phyloP scores from a whole-genome alignment of 2,797 vertebrate species.

The Enteromius thamalakanensis region DNA sequence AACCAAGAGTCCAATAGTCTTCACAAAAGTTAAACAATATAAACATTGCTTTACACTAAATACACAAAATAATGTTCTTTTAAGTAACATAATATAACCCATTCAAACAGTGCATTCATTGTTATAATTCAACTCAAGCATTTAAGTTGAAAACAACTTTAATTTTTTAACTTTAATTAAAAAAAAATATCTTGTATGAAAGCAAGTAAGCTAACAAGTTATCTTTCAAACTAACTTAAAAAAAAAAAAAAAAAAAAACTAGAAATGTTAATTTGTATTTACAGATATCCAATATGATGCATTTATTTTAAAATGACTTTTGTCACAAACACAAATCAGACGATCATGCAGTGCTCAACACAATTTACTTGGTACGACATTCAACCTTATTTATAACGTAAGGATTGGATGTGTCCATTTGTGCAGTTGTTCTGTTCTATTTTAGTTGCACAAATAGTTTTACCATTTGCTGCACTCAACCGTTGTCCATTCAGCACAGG shows the following conservation, averaged over 20 bases:
- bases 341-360: not conserved
- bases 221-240: not conserved
- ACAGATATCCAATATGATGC: not conserved
- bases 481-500: not conserved
- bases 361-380: not conserved
- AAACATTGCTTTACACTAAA: too few species aligned
- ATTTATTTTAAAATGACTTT: not conserved
- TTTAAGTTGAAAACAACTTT: not conserved
- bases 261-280: not conserved
- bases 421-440: too few species aligned
- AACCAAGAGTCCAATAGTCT: too few species aligned
- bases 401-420: not conserved
- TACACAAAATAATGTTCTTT: too few species aligned
- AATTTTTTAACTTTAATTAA: too few species aligned
- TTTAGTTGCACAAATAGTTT: not conserved
- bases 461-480: not conserved
- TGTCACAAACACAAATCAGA: not conserved
- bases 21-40: too few species aligned
- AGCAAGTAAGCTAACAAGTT: not conserved
- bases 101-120: not conserved
- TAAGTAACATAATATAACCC: too few species aligned
- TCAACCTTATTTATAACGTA: not conserved
- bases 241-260: not conserved
- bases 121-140: not conserved
- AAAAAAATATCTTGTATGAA: not conserved